Evolutionary conservation across 2,797 vertebrate genomes (phyloP).

Genomic region (Babyrousa celebensis): DNA sequence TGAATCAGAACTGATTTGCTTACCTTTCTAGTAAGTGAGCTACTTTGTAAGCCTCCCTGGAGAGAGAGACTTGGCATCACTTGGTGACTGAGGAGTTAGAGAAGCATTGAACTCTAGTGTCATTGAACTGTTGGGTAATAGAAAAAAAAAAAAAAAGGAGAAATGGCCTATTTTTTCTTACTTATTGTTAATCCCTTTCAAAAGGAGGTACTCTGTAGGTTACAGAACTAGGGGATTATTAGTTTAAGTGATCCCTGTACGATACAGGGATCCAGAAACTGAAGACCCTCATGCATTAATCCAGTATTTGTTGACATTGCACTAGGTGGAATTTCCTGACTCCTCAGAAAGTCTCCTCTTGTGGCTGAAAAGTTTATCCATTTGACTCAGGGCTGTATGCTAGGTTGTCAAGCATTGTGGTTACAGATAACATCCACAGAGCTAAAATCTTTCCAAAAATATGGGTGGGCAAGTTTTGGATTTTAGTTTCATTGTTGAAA

Average conservation of each 20-base stretch:
- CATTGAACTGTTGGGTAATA: neutral
- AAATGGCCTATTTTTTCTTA: slow-evolving; percentile 13
- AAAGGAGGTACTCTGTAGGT: neutral
- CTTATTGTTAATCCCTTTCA: slow-evolving; percentile 5
- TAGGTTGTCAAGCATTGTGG: neutral
- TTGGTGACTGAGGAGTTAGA: neutral
- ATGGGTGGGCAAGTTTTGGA: neutral
- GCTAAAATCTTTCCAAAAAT: neutral
- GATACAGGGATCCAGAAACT: neutral
- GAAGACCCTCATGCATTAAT: neutral
- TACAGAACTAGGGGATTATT: slow-evolving; percentile 27
- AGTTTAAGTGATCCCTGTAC: neutral
- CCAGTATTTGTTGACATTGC: neutral
- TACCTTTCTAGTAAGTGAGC: slow-evolving; percentile 21
- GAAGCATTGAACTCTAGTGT: neutral
- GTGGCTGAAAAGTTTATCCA: neutral
- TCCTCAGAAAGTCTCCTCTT: neutral
- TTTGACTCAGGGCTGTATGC: neutral
- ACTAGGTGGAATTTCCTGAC: neutral
- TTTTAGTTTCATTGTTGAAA: slow-evolving; percentile 49
- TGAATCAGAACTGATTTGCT: neutral
- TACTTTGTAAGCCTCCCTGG: neutral
- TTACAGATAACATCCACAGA: neutral
- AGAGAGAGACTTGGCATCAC: neutral
- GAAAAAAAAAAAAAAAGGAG: neutral